phyloP scores from a whole-genome alignment of 2,113 vertebrate genomes.

The Camelus dromedarius region DNA sequence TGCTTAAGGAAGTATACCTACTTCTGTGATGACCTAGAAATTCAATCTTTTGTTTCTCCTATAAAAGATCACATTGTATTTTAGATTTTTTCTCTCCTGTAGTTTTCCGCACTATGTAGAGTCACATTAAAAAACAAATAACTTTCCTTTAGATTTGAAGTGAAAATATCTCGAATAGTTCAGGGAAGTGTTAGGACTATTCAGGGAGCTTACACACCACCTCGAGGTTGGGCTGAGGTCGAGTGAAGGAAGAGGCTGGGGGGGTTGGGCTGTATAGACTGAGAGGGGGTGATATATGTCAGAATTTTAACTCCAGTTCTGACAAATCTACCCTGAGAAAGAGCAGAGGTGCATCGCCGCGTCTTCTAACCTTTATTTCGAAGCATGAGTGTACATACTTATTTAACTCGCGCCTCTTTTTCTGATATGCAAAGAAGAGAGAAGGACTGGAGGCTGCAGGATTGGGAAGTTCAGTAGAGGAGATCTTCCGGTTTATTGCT shows the following conservation, averaged over 20 bases:
- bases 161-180: slow-evolving; percentile 61
- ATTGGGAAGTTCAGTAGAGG: slow-evolving; percentile 64
- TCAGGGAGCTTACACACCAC: slow-evolving; percentile 43
- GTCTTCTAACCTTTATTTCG: slow-evolving; percentile 71
- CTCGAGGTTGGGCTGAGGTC: neutral
- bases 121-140: slow-evolving; percentile 56
- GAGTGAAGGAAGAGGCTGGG: neutral
- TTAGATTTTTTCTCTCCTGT: slow-evolving; percentile 42
- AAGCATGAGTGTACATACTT: slow-evolving; percentile 45
- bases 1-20: slow-evolving; percentile 66
- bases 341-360: slow-evolving; percentile 56
- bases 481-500: slow-evolving; percentile 82
- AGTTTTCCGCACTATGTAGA: slow-evolving; percentile 69
- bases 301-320: slow-evolving; percentile 60
- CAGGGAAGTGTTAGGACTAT: slow-evolving; percentile 54
- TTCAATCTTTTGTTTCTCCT: slow-evolving; percentile 73
- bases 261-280: neutral
- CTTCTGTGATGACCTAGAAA: slow-evolving; percentile 78
- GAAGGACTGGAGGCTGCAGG: slow-evolving; percentile 32
- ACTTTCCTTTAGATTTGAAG: slow-evolving; percentile 66
- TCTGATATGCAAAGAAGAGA: slow-evolving; percentile 1
- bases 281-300: neutral
- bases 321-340: slow-evolving; percentile 42
- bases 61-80: slow-evolving; percentile 69
- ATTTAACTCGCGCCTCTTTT: slow-evolving; percentile 73